phyloP scores from a whole-genome alignment of 2,797 vertebrate genomes.

The Picus viridis region DNA sequence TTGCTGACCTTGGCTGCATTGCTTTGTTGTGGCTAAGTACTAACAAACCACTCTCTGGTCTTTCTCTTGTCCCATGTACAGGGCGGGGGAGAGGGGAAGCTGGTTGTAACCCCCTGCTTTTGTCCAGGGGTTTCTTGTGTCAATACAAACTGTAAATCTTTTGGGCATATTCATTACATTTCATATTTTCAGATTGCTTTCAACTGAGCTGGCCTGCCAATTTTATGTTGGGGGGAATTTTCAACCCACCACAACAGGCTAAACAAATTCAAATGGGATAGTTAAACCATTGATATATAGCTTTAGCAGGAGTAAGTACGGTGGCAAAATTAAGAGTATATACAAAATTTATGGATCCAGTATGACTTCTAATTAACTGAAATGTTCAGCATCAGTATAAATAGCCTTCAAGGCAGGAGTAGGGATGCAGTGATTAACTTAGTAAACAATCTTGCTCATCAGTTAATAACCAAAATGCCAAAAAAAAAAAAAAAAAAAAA shows the following conservation, averaged over 20 bases:
- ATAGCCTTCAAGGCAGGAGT: conserved; percentile 54
- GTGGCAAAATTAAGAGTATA: conserved; percentile 50
- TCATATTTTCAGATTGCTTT: too few species aligned
- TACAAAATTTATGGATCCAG: conserved; percentile 52
- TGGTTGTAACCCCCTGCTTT: too few species aligned
- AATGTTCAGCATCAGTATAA: conserved; percentile 60
- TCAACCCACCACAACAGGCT: not conserved
- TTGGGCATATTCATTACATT: too few species aligned
- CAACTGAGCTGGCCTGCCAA: too few species aligned
- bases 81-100: too few species aligned
- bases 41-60: too few species aligned
- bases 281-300: conserved; percentile 10
- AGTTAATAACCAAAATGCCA: conserved; percentile 50
- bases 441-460: conserved; percentile 54
- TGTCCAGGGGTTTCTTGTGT: too few species aligned
- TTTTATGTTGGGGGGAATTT: too few species aligned
- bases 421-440: conserved; percentile 52
- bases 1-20: too few species aligned
- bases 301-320: conserved; percentile 23
- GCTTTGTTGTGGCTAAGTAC: too few species aligned
- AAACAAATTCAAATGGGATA: not conserved
- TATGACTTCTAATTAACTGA: conserved; percentile 52
- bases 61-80: too few species aligned
- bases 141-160: too few species aligned
- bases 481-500: not conserved